Conservation (phyloP, 2,888 invertebrate genomes). For the Phyto melanocephala region DNA sequence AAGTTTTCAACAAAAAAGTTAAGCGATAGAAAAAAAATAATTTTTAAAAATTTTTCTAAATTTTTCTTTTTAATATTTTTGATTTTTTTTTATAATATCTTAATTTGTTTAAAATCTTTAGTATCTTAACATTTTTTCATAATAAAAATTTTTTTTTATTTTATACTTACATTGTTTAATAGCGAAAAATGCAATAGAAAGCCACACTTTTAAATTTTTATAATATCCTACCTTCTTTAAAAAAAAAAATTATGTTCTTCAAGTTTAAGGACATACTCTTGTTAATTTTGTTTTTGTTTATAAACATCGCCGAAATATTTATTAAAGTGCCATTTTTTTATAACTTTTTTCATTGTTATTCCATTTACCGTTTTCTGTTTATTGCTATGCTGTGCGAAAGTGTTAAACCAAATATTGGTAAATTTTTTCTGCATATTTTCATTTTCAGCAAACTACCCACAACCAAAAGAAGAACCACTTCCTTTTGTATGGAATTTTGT, state of each 20-base stretch:
- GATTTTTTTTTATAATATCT: too few relatives aligned
- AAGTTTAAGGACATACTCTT: constrained; percentile 41
- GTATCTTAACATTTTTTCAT: not conserved
- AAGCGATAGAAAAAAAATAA: too few relatives aligned
- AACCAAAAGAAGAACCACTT: too few relatives aligned
- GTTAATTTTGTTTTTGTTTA: not conserved
- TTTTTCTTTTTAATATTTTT: too few relatives aligned
- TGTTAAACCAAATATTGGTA: constrained; percentile 52
- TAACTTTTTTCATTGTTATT: not conserved
- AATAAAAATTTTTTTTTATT: too few relatives aligned
- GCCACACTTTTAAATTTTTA: too few relatives aligned
- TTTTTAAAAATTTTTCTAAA: too few relatives aligned
- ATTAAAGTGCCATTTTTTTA: constrained; percentile 43
- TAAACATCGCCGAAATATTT: constrained; percentile 4
- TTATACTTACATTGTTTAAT: too few relatives aligned
- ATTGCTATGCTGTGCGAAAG: constrained; percentile 20
- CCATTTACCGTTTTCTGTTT: constrained; percentile 33
- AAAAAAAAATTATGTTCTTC: not conserved
- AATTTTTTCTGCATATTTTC: not conserved
- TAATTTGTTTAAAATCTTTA: too few relatives aligned
- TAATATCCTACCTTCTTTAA: too few relatives aligned
- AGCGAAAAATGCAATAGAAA: too few relatives aligned
- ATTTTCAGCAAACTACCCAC: not conserved
- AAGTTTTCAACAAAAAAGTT: too few relatives aligned
- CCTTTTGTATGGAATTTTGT: constrained; percentile 14